Percentiles rank a stretch among this genome's conserved stretches.
Conservation (phyloP, 2,888 invertebrate genomes). For the Drosophila mercatorum region DNA sequence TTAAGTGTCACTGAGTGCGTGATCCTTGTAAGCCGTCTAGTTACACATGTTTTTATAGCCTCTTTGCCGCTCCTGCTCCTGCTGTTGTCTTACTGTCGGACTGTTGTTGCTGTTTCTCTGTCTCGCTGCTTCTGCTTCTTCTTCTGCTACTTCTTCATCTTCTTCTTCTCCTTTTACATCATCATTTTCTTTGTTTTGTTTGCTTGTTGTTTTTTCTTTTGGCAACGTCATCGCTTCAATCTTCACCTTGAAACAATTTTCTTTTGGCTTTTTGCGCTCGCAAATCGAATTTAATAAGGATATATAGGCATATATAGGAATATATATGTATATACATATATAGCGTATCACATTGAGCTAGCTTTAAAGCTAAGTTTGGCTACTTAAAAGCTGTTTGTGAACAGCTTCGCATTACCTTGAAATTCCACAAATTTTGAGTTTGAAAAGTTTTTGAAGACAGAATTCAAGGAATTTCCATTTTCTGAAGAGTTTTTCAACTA, state of each 20-base stretch:
- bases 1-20: slow-evolving; percentile 78
- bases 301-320: too few relatives aligned
- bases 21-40: slow-evolving; percentile 78
- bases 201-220: slow-evolving; percentile 11
- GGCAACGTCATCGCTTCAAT: slow-evolving; percentile 36
- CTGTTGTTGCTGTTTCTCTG: slow-evolving; percentile 5
- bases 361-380: too few relatives aligned
- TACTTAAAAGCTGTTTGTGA: too few relatives aligned
- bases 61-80: slow-evolving; percentile 17
- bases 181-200: slow-evolving; percentile 24
- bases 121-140: background rate
- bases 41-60: slow-evolving; percentile 78
- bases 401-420: too few relatives aligned
- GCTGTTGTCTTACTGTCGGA: background rate
- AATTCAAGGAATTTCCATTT: too few relatives aligned
- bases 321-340: too few relatives aligned
- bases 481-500: too few relatives aligned
- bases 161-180: slow-evolving; percentile 14
- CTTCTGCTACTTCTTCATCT: slow-evolving; percentile 11
- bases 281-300: slow-evolving; percentile 5
- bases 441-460: too few relatives aligned
- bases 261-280: background rate
- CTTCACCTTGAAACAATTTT: background rate
- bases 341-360: too few relatives aligned
- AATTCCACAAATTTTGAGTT: too few relatives aligned